These are phyloP conservation scores for Falco rusticolus DNA, from an alignment of 2,797 vertebrate species.

Conservation along the genomic window DNA sequence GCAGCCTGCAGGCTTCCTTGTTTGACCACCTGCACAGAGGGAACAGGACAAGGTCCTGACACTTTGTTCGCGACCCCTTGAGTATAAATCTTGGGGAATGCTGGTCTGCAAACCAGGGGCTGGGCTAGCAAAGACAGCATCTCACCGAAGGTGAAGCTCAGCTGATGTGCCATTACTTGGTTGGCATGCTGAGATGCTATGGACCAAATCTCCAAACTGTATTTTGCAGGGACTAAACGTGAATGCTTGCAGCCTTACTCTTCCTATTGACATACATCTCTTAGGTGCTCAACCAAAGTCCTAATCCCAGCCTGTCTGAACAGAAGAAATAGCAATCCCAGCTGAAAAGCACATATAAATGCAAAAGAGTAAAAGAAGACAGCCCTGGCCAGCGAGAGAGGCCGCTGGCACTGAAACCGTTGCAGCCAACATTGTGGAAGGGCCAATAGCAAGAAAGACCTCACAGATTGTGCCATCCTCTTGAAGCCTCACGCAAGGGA, in stretches of 20 bases:
- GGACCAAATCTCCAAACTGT: neutral
- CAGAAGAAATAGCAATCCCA: neutral
- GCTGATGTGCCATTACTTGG: neutral
- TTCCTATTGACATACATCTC: neutral
- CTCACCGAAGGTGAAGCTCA: neutral
- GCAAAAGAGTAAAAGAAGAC: neutral
- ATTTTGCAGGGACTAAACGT: neutral
- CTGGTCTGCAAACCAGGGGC: neutral
- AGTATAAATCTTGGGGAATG: neutral
- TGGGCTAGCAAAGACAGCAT: neutral
- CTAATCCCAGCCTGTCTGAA: neutral
- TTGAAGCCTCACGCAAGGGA: neutral
- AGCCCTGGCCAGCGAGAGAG: neutral
- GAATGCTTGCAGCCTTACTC: neutral
- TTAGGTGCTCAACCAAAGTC: neutral
- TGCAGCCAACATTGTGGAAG: neutral
- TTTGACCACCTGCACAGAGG: neutral
- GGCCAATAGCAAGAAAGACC: neutral
- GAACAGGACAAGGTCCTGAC: neutral
- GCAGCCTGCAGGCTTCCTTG: neutral
- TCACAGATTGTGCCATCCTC: neutral
- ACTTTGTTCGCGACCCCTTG: neutral
- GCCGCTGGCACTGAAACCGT: neutral
- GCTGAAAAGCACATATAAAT: neutral
- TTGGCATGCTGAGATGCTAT: neutral